A percentile compares a stretch with the other conserved stretches of the same genome.
Evolutionary conservation across 2,888 invertebrate genomes (phyloP).

Genomic region (Diarsia rubi): DNA sequence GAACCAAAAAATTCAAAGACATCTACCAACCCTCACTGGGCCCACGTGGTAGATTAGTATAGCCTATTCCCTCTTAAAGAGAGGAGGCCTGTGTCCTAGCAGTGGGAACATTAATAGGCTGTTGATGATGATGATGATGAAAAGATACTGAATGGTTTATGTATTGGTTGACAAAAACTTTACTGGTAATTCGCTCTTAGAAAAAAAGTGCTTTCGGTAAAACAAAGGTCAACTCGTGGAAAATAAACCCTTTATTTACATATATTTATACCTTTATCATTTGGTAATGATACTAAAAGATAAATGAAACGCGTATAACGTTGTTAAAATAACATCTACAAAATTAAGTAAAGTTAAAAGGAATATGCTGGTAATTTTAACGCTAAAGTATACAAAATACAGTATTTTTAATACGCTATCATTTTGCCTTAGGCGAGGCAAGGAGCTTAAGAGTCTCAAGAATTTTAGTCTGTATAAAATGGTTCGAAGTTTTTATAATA

Average conservation of each 20-base stretch:
- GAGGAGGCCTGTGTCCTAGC: too few relatives aligned
- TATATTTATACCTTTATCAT: slow-evolving; percentile 1
- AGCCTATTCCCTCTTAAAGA: too few relatives aligned
- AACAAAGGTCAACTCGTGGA: background rate
- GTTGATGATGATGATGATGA: too few relatives aligned
- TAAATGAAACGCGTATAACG: background rate
- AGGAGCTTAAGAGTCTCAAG: slow-evolving; percentile 10
- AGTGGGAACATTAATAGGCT: too few relatives aligned
- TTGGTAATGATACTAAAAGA: slow-evolving; percentile 2
- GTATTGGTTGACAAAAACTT: background rate
- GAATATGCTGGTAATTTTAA: slow-evolving; percentile 35
- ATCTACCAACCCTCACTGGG: too few relatives aligned
- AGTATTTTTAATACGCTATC: slow-evolving; percentile 28
- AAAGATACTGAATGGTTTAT: background rate
- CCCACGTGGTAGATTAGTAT: too few relatives aligned
- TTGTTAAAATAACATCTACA: slow-evolving; percentile 12
- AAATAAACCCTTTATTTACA: background rate
- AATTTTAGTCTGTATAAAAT: slow-evolving; percentile 34
- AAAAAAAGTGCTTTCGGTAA: background rate
- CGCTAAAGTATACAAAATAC: slow-evolving; percentile 14
- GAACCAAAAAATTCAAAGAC: too few relatives aligned
- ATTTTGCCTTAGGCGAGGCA: slow-evolving; percentile 23
- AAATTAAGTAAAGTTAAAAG: slow-evolving; percentile 29
- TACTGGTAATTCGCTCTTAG: background rate
- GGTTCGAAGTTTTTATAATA: slow-evolving; percentile 31